Base-by-base conservation (phyloP, 2,888 invertebrate species). In the Caenorhabditis afra region DNA sequence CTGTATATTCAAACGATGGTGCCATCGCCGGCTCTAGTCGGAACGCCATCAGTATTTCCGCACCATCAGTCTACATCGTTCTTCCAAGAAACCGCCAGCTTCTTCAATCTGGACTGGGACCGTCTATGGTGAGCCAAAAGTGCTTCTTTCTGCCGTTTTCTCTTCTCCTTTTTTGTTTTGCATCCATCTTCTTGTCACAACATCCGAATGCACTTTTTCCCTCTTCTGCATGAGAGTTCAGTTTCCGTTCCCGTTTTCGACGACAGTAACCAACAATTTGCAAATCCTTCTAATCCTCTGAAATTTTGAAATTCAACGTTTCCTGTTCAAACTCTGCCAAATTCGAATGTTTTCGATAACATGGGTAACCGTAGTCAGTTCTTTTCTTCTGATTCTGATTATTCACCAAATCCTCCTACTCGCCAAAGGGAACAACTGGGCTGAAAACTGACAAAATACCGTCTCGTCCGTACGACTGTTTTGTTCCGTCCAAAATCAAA, bases 11-110 rank as follows among this genome's bases (percentile, higher is more conserved):
- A 35, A 52, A 52, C 7, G 1, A 78, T 82, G 80, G 75, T 76
- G 66, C 80, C 82, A n/a, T 78, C 82, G 8, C 80, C 82, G 70
- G 82, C 82, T 20, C 39, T 74, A n/a, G 74, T 77, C 37, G 67
- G 75, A 41, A 66, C 82, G 20, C 82, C 82, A 12, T 78, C 82
- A 0, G 73, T 81, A 3, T 82, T 81, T 62, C 82, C 82, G 22
- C 80, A 80, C 61, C 80, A 81, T 76, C 80, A 80, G 49, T 71
- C 76, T 16, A 76, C 75, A 11, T 80, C 80, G 29, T 80, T 80
- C 41, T 76, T 80, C 57, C 76, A 80, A 71, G 80, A 76, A 23
- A 76, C 80, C 64, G 70, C 80, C 8, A 80, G 67, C 29, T 80
- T 80, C 58, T 76, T 80, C 59, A 76, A 76, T 70, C 64, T 67